Conservation (phyloP, 2,888 invertebrate species). For the Zhengitettix transpicula region DNA sequence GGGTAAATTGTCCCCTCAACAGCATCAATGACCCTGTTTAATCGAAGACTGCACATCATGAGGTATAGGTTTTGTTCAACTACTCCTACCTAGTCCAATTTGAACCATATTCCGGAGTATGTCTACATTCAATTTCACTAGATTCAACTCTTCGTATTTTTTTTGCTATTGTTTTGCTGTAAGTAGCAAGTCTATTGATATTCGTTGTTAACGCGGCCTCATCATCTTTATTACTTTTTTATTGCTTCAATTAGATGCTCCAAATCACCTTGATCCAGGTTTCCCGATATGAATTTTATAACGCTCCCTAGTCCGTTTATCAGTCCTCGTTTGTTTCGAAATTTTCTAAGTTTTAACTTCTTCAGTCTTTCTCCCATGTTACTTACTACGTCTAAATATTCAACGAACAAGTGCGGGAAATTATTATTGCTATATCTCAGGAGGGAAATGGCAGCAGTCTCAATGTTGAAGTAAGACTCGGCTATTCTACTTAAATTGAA, state of each 20-base stretch:
- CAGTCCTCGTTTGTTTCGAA: background rate
- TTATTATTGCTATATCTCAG: background rate
- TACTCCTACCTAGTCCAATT: no score
- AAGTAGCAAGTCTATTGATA: background rate
- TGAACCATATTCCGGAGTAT: no score
- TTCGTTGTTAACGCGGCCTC: background rate
- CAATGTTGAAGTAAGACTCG: no score
- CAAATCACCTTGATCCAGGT: background rate
- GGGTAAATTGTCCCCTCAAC: no score
- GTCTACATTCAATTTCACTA: no score
- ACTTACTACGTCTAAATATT: background rate
- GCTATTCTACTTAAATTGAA: background rate
- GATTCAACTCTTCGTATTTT: background rate
- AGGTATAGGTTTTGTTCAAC: no score
- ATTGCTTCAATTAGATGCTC: background rate
- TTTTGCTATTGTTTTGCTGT: background rate
- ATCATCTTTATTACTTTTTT: background rate
- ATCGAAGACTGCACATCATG: no score
- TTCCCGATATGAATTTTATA: background rate
- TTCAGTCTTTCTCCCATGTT: background rate
- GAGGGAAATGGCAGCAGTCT: background rate
- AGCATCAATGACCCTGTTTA: no score
- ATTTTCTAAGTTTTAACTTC: background rate
- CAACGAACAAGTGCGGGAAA: background rate
- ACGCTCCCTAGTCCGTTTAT: background rate